phyloP scores from a whole-genome alignment of 2,113 vertebrate genomes.

The Syngnathus scovelli region DNA sequence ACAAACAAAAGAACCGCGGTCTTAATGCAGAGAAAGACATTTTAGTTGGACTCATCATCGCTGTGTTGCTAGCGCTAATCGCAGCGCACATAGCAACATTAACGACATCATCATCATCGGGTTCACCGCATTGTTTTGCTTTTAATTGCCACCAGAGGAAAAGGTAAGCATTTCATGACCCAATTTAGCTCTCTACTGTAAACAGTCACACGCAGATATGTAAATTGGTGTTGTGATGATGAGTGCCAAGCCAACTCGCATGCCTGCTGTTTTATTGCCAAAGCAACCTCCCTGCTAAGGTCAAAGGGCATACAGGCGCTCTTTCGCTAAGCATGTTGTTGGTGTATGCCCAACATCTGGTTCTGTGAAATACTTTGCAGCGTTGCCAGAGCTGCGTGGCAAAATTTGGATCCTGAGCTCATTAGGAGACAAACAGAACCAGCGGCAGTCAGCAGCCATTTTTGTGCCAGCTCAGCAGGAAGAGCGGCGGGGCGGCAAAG shows the following conservation, averaged over 20 bases:
- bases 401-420: slow-evolving; percentile 40
- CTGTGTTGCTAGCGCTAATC: slow-evolving; percentile 52
- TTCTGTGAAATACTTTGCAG: slow-evolving; percentile 15
- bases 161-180: background rate
- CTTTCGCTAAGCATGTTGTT: slow-evolving; percentile 8
- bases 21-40: slow-evolving; percentile 18
- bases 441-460: slow-evolving; percentile 28
- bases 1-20: background rate
- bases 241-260: background rate
- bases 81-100: slow-evolving; percentile 33
- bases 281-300: slow-evolving; percentile 10
- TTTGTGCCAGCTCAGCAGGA: slow-evolving; percentile 45
- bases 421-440: slow-evolving; percentile 40
- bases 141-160: background rate
- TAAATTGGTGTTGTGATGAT: background rate
- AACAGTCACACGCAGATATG: background rate
- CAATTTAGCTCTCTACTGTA: background rate
- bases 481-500: slow-evolving; percentile 24
- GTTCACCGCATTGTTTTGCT: background rate
- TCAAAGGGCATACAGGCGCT: slow-evolving; percentile 13
- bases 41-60: slow-evolving; percentile 58
- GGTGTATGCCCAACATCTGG: slow-evolving; percentile 30
- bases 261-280: background rate
- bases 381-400: slow-evolving; percentile 27
- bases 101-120: slow-evolving; percentile 23